These are phyloP conservation scores for Boleophthalmus pectinirostris DNA, from an alignment of 2,113 vertebrate species.

Conservation along the genomic window DNA sequence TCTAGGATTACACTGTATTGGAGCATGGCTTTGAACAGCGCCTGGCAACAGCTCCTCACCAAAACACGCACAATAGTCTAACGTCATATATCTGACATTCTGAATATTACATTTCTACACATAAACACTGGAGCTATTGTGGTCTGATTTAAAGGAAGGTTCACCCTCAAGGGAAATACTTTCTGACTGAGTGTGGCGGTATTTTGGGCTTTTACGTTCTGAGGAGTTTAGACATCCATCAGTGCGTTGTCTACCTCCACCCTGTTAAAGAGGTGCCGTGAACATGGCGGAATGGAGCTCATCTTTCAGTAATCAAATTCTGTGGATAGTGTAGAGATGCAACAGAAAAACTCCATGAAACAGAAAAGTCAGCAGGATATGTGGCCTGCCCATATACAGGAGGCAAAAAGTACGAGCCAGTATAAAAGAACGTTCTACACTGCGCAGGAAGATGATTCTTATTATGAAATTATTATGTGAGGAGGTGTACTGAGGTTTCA, in stretches of 20 bases:
- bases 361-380: slow-evolving; percentile 1
- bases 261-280: slow-evolving; percentile 14
- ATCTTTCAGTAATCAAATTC: slow-evolving; percentile 8
- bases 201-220: slow-evolving; percentile 12
- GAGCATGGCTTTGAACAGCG: neutral
- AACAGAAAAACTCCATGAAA: slow-evolving; percentile 11
- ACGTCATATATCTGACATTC: neutral
- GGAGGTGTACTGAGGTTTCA: neutral
- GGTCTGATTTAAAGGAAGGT: slow-evolving; percentile 26
- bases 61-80: slow-evolving; percentile 2
- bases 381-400: no score
- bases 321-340: neutral
- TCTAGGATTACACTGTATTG: slow-evolving; percentile 1
- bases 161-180: slow-evolving; percentile 18
- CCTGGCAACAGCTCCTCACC: neutral
- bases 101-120: slow-evolving; percentile 7
- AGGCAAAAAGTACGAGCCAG: neutral
- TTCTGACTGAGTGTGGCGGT: neutral
- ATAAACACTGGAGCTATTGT: neutral
- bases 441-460: neutral
- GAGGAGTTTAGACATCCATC: slow-evolving; percentile 5
- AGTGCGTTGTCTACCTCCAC: slow-evolving; percentile 5
- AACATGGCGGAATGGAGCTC: slow-evolving; percentile 9
- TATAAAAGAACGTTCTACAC: neutral
- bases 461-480: neutral